phyloP scores from a whole-genome alignment of 2,113 vertebrate genomes.

The Sitta europaea region DNA sequence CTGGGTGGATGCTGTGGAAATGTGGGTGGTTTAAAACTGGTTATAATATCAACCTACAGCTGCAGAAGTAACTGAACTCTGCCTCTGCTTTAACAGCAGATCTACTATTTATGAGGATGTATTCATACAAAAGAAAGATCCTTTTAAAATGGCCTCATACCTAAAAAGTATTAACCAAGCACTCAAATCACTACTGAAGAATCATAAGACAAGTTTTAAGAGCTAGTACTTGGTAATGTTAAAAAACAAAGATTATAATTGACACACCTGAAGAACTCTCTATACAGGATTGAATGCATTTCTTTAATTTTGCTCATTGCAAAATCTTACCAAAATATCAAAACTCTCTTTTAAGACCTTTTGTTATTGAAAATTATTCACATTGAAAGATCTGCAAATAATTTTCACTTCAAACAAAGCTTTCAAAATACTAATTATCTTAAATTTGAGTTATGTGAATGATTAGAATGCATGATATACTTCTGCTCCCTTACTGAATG shows the following conservation, averaged over 20 bases:
- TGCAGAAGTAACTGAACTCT: neutral
- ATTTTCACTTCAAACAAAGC: neutral
- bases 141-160: neutral
- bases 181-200: neutral
- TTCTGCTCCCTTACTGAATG: neutral
- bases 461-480: neutral
- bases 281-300: neutral
- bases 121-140: neutral
- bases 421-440: conserved; percentile 4
- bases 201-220: neutral
- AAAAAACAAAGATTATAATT: neutral
- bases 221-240: neutral
- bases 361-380: neutral
- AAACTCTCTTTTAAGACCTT: neutral
- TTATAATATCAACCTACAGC: neutral
- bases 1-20: neutral
- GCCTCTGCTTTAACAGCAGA: neutral
- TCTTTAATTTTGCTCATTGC: neutral
- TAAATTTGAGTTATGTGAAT: neutral
- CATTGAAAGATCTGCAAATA: neutral
- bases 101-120: neutral
- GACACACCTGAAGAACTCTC: neutral
- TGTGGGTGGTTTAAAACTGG: neutral
- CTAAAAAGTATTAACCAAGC: neutral
- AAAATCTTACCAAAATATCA: neutral